These are phyloP conservation scores for Mohoua ochrocephala DNA, from an alignment of 2,113 vertebrate species.

Conservation along the genomic window DNA sequence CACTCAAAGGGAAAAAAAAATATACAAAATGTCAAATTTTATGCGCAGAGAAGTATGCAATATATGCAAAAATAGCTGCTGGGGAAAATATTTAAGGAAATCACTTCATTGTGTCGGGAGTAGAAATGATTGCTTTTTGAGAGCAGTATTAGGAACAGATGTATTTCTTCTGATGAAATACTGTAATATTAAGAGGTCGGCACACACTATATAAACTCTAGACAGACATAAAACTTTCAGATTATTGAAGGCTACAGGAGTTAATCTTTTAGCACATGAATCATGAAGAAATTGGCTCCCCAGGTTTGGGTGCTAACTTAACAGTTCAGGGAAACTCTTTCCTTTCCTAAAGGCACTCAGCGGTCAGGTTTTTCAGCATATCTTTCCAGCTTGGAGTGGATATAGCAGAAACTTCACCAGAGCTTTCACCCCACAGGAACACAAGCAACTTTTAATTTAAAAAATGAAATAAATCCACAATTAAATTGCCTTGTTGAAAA, in stretches of 20 bases:
- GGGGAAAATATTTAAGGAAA: constrained; percentile 59
- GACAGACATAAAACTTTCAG: not conserved
- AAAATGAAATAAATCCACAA: not conserved
- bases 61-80: constrained; percentile 42
- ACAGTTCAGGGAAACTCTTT: not conserved
- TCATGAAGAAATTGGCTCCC: not conserved
- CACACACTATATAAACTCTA: not conserved
- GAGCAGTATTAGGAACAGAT: constrained; percentile 50
- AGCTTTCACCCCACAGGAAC: not conserved
- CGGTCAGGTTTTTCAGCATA: not conserved
- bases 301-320: not conserved
- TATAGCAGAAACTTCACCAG: not conserved
- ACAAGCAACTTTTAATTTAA: not conserved
- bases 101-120: not conserved
- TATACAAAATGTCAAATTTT: not conserved
- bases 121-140: constrained; percentile 13
- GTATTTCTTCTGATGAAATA: not conserved
- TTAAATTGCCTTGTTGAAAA: not conserved
- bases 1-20: not conserved
- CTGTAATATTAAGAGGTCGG: not conserved
- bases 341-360: not conserved
- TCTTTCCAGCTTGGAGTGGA: not conserved
- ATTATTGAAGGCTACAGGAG: not conserved
- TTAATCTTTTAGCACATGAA: not conserved
- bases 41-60: not conserved